Percentiles rank a stretch among this genome's conserved stretches.
Evolutionary conservation across 1,140 invertebrate species (phyloP).

Genomic region (Psilanteris sp.): DNA sequence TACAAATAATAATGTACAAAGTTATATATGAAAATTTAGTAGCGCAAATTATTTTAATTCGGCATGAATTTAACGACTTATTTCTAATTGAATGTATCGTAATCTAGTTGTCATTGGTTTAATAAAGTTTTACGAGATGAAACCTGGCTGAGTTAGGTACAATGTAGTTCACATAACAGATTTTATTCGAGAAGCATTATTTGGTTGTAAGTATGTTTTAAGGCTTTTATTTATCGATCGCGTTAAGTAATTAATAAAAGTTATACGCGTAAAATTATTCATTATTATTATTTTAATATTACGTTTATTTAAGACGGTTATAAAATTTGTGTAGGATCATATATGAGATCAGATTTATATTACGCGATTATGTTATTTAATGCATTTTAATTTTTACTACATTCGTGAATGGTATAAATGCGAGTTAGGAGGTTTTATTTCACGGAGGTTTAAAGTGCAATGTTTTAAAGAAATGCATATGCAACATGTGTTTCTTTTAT

Average conservation of each 20-base stretch:
- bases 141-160: not conserved
- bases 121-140: not conserved
- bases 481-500: slow-evolving; percentile 29
- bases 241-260: too few relatives aligned
- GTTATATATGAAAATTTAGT: too few relatives aligned
- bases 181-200: not conserved
- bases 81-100: slow-evolving; percentile 1
- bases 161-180: slow-evolving; percentile 1
- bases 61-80: not conserved
- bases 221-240: too few relatives aligned
- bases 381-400: slow-evolving; percentile 22
- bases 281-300: too few relatives aligned
- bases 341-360: too few relatives aligned
- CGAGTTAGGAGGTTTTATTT: slow-evolving; percentile 11
- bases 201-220: not conserved
- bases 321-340: too few relatives aligned
- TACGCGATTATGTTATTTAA: not conserved
- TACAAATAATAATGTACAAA: too few relatives aligned
- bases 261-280: not conserved
- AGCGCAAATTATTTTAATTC: too few relatives aligned
- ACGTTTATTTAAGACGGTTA: too few relatives aligned
- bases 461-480: slow-evolving; percentile 35
- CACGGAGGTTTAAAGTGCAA: not conserved
- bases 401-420: slow-evolving; percentile 1
- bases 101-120: slow-evolving; percentile 3